These are phyloP conservation scores for honey bee (Apis mellifera) DNA, from an alignment of 1,140 invertebrate species.

Conservation along the genomic window Amel_HAv3.1 CM009941.2:10308501-10309000, in stretches of 20 bases:
- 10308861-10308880: not conserved
- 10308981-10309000: too few relatives aligned
- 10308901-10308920: not conserved
- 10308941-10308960: too few relatives aligned
- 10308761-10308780: conserved; percentile 25
- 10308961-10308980: too few relatives aligned
- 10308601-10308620: too few relatives aligned
- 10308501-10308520: not conserved
- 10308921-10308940: not conserved
- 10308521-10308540: conserved; percentile 22
- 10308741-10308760: conserved; percentile 19
- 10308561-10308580: not conserved
- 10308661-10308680: not conserved
- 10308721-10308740: conserved; percentile 26
- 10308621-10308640: too few relatives aligned
- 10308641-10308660: too few relatives aligned
- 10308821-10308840: too few relatives aligned
- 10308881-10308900: not conserved
- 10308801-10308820: conserved; percentile 36
- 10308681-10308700: not conserved
- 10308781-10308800: conserved; percentile 14
- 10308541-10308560: not conserved
- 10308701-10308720: conserved; percentile 28
- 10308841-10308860: not conserved
- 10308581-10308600: not conserved